phyloP scores from a whole-genome alignment of 2,888 invertebrate species.

The Drosophila borealis region DNA sequence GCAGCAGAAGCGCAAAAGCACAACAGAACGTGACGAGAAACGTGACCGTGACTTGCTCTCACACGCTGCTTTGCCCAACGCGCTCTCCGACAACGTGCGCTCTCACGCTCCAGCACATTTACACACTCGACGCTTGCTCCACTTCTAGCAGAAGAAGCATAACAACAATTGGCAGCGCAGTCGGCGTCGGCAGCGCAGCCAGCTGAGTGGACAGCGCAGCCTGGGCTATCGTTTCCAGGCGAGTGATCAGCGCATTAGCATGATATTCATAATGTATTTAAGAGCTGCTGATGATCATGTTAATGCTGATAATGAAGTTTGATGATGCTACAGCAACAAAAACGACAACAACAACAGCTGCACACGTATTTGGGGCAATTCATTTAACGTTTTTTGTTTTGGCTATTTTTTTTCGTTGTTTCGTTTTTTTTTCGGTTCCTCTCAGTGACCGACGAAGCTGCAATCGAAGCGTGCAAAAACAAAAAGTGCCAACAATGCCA shows the following conservation, averaged over 20 bases:
- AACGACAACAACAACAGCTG: constrained; percentile 20
- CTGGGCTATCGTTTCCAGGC: constrained; percentile 65
- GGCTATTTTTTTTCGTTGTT: constrained; percentile 21
- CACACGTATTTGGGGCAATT: constrained; percentile 74
- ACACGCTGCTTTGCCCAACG: constrained; percentile 14
- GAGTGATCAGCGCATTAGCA: constrained; percentile 72
- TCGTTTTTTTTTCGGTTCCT: constrained; percentile 22
- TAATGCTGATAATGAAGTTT: constrained; percentile 39
- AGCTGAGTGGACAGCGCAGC: constrained; percentile 30
- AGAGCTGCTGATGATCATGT: constrained; percentile 38
- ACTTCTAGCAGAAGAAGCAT: constrained; percentile 44
- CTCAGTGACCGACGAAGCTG: constrained; percentile 59
- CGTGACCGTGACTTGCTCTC: constrained; percentile 72
- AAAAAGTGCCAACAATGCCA: constrained; percentile 36
- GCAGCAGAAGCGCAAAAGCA: constrained; percentile 18
- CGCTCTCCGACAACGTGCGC: constrained; percentile 17
- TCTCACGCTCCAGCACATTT: constrained; percentile 37
- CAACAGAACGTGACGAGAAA: constrained; percentile 73
- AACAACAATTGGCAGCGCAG: constrained; percentile 29
- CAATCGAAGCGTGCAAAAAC: constrained; percentile 70
- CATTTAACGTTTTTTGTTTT: constrained; percentile 66
- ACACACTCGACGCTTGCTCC: constrained; percentile 49
- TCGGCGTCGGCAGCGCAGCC: constrained; percentile 29
- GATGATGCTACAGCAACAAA: constrained; percentile 40
- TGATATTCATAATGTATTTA: constrained; percentile 45